phyloP scores from a whole-genome alignment of 2,113 vertebrate genomes.

The Seriola rivoliana region DNA sequence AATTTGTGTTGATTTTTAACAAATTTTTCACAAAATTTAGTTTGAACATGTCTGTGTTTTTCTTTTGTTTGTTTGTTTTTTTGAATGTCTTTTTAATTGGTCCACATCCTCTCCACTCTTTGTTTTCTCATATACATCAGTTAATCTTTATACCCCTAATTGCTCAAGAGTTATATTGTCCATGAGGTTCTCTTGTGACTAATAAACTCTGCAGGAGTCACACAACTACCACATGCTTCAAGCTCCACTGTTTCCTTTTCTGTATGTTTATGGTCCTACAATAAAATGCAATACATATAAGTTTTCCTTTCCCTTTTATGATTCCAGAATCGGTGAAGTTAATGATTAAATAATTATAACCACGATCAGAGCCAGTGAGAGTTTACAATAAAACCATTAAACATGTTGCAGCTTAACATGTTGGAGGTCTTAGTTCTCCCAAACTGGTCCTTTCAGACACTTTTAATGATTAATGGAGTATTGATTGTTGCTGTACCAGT shows the following conservation, averaged over 20 bases:
- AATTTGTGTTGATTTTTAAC: neutral
- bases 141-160: slow-evolving; percentile 3
- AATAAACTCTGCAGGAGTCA: neutral
- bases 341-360: neutral
- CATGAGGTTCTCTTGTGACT: neutral
- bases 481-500: neutral
- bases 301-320: neutral
- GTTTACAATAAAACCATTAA: slow-evolving; percentile 11
- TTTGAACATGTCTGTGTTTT: neutral
- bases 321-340: neutral
- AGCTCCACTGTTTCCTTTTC: neutral
- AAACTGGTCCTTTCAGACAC: neutral
- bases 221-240: neutral
- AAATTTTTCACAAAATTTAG: neutral
- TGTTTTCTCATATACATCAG: neutral
- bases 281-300: neutral
- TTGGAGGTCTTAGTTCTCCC: neutral
- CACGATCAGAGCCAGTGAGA: neutral
- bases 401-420: neutral
- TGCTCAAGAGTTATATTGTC: neutral
- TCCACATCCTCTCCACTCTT: neutral
- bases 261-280: neutral
- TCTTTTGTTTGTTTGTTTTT: no score
- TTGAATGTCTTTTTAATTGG: no score
- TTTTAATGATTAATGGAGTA: slow-evolving; percentile 2